These are phyloP conservation scores for Sturnus vulgaris DNA, from an alignment of 2,113 vertebrate genomes.

Conservation along the genomic window DNA sequence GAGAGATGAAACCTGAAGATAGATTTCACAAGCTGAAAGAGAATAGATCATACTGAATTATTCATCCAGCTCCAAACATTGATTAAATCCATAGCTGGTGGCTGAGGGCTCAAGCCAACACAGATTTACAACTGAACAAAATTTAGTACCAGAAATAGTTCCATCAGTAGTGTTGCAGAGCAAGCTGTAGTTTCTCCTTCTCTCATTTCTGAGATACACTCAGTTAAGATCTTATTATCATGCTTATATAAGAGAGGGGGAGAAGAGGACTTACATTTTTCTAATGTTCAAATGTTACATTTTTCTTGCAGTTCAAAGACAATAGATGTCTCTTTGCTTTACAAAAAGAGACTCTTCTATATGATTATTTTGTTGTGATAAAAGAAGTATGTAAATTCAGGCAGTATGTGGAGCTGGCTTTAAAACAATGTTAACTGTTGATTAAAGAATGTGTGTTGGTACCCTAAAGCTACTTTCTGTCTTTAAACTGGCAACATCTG, in stretches of 20 bases:
- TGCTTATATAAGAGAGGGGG: neutral
- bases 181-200: neutral
- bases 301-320: neutral
- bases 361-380: neutral
- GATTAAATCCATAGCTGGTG: conserved; percentile 48
- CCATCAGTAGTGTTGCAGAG: neutral
- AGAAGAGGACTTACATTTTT: neutral
- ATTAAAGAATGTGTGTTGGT: neutral
- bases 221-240: neutral
- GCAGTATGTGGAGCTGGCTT: neutral
- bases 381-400: neutral
- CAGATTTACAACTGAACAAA: conserved; percentile 45
- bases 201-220: neutral
- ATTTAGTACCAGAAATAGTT: conserved; percentile 38
- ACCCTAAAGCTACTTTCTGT: neutral
- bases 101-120: conserved; percentile 28
- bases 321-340: neutral
- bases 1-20: conserved; percentile 31
- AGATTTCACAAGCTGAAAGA: conserved; percentile 21
- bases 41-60: conserved; percentile 51
- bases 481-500: neutral
- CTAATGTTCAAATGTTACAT: neutral
- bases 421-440: neutral
- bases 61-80: conserved; percentile 32
- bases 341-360: neutral